Percentiles rank a stretch among this genome's conserved stretches.
Conservation (phyloP, 1,140 invertebrate species). For the Papilio machaon region DNA sequence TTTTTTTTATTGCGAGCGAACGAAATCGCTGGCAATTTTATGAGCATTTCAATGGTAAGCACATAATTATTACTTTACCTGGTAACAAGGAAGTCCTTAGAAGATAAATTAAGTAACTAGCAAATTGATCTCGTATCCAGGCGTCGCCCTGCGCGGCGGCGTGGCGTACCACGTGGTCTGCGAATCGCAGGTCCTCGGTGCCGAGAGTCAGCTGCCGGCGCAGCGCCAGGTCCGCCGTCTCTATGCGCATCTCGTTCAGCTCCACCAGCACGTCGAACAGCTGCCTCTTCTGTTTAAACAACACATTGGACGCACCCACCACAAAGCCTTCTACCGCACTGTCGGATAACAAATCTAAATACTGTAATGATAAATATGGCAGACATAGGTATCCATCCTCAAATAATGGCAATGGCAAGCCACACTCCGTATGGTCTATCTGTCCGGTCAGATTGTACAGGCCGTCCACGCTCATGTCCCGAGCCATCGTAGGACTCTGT, state of each 20-base stretch:
- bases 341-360: conserved; percentile 95
- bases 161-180: conserved; percentile 95
- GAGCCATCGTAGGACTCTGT: conserved; percentile 78
- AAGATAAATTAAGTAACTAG: conserved; percentile 94
- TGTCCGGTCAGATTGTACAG: conserved; percentile 81
- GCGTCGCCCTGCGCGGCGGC: conserved; percentile 91
- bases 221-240: conserved; percentile 93
- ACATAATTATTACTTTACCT: conserved; percentile 79
- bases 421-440: conserved; percentile 89
- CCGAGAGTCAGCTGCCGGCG: conserved; percentile 92
- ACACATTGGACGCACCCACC: conserved; percentile 97
- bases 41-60: conserved; percentile 1
- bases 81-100: conserved; percentile 90
- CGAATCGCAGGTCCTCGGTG: conserved; percentile 97
- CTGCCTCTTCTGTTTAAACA: conserved; percentile 97
- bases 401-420: conserved; percentile 94
- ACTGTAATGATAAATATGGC: conserved; percentile 97
- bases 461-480: conserved; percentile 81
- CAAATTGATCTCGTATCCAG: conserved; percentile 98
- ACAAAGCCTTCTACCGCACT: conserved; percentile 95
- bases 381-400: conserved; percentile 96
- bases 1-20: too few species aligned
- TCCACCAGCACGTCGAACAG: conserved; percentile 96
- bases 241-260: conserved; percentile 93
- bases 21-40: background rate